Evolutionary conservation across 2,888 invertebrate genomes (phyloP).

Genomic region (Yponomeuta evonymella): DNA sequence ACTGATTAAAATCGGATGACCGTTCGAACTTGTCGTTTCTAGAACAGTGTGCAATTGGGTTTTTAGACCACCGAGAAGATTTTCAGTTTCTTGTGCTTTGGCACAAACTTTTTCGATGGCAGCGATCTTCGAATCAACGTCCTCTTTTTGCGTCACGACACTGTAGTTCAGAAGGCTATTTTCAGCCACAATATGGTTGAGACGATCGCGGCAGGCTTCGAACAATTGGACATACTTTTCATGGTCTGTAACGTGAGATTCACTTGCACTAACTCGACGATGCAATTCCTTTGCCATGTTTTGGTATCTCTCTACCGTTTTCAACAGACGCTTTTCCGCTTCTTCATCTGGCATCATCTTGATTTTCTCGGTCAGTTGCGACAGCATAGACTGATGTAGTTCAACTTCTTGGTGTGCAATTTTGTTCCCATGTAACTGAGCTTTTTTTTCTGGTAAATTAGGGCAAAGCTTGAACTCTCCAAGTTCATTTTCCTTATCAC

Average conservation of each 20-base stretch:
- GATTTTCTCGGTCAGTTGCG: conserved; percentile 89
- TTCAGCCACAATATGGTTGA: conserved; percentile 86
- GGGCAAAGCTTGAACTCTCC: conserved; percentile 84
- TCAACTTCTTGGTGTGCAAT: conserved; percentile 89
- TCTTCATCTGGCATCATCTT: conserved; percentile 87
- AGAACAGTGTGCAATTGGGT: conserved; percentile 83
- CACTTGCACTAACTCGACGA: conserved; percentile 79
- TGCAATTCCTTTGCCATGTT: conserved; percentile 80
- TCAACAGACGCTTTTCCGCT: conserved; percentile 82
- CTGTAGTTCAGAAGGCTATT: conserved; percentile 86
- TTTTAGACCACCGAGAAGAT: conserved; percentile 81
- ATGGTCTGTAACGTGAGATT: conserved; percentile 86
- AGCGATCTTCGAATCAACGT: conserved; percentile 83
- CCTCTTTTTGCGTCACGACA: conserved; percentile 85
- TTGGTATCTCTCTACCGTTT: conserved; percentile 84
- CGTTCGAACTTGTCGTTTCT: conserved; percentile 84
- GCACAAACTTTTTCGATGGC: conserved; percentile 85
- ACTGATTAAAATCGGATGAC: conserved; percentile 83
- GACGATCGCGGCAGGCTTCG: conserved; percentile 89
- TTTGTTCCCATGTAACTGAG: conserved; percentile 87
- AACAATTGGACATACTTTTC: conserved; percentile 88
- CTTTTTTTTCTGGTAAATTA: conserved; percentile 91
- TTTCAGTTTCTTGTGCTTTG: conserved; percentile 84
- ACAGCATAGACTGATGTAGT: conserved; percentile 88
- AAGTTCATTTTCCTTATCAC: conserved; percentile 85